Conservation (phyloP, 2,113 vertebrate genomes). For the Lynx canadensis region DNA sequence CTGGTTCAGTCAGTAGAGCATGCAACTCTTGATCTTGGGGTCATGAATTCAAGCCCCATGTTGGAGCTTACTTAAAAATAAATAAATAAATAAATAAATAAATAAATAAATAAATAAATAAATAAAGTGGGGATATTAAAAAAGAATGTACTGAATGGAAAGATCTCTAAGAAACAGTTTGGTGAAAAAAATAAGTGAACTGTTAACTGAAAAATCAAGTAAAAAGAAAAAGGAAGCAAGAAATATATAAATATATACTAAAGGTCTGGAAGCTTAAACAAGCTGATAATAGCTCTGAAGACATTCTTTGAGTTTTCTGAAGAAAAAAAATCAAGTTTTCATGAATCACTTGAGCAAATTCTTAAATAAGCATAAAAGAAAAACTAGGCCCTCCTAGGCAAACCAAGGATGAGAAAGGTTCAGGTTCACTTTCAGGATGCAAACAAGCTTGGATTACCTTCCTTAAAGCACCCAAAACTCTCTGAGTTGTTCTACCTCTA, state of each 20-base stretch:
- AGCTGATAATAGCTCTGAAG: neutral
- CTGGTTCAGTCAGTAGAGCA: neutral
- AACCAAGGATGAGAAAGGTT: slow-evolving; percentile 19
- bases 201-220: neutral
- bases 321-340: neutral
- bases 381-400: neutral
- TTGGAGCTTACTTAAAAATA: neutral
- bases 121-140: neutral
- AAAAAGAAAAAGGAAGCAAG: neutral
- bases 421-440: neutral
- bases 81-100: neutral
- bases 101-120: no score
- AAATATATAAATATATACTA: neutral
- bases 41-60: neutral
- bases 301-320: neutral
- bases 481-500: neutral
- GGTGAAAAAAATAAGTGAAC: slow-evolving; percentile 14
- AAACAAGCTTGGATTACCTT: neutral
- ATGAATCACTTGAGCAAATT: slow-evolving; percentile 5
- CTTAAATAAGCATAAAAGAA: neutral
- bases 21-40: neutral
- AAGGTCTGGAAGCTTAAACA: slow-evolving; percentile 13
- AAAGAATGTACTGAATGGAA: neutral
- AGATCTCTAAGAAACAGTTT: slow-evolving; percentile 15
- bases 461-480: neutral